A percentile compares a stretch with the other conserved stretches of the same genome.
These are phyloP conservation scores for Eptatretus burgeri DNA, from an alignment of 2,113 vertebrate species.

Conservation along the genomic window DNA sequence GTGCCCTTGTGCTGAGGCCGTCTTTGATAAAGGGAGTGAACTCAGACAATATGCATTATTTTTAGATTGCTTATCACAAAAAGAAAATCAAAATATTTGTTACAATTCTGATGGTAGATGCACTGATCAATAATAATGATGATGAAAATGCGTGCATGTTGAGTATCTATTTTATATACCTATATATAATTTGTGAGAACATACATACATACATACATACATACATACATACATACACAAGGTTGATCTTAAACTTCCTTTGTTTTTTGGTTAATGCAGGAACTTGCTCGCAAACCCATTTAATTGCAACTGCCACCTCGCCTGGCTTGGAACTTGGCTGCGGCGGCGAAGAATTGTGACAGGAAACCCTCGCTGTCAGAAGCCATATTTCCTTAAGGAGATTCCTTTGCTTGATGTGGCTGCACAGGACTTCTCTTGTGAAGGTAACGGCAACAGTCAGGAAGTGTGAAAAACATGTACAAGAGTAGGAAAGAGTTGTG, in stretches of 20 bases:
- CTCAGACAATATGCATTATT: too few species aligned
- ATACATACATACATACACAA: too few species aligned
- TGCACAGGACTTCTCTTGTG: constrained; percentile 82
- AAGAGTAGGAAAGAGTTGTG: too few species aligned
- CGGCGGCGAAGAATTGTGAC: constrained; percentile 83
- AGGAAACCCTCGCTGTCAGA: constrained; percentile 82
- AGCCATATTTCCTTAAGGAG: constrained; percentile 81
- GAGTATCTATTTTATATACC: neutral
- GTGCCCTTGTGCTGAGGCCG: too few species aligned
- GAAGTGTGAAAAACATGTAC: too few species aligned
- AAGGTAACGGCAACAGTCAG: constrained; percentile 19
- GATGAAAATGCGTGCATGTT: neutral
- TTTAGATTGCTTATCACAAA: too few species aligned
- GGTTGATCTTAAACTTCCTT: neutral
- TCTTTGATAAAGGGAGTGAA: too few species aligned
- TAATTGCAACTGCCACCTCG: constrained; percentile 84
- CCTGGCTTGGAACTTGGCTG: constrained; percentile 85
- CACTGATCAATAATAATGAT: too few species aligned
- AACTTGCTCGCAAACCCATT: constrained; percentile 96
- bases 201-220: neutral
- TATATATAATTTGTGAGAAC: neutral
- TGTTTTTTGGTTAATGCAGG: constrained; percentile 16
- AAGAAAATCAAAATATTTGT: too few species aligned
- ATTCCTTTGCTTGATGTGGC: constrained; percentile 95
- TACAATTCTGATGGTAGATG: too few species aligned